Evolutionary conservation across 2,888 invertebrate species (phyloP).

Genomic region (Neuroscelio doddi): DNA sequence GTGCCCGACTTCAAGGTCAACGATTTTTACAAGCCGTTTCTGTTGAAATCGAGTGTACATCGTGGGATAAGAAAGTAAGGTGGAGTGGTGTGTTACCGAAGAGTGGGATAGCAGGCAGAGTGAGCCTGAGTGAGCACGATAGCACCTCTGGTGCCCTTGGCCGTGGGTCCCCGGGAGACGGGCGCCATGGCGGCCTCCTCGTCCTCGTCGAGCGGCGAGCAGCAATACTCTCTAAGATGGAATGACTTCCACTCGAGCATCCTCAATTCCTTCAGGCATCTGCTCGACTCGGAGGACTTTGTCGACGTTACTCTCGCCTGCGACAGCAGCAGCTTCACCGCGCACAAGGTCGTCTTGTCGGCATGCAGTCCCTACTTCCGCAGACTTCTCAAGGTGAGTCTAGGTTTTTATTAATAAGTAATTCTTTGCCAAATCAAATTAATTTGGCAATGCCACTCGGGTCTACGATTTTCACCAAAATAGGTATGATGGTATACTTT

Average conservation of each 20-base stretch:
- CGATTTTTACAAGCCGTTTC: not conserved
- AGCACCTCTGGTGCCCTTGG: constrained; percentile 72
- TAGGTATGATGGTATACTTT: no score
- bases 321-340: constrained; percentile 90
- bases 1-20: not conserved
- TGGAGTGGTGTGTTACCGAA: constrained; percentile 25
- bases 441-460: no score
- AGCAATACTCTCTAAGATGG: constrained; percentile 95
- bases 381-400: constrained; percentile 81
- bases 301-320: constrained; percentile 95
- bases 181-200: constrained; percentile 71
- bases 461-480: no score
- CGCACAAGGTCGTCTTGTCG: constrained; percentile 92
- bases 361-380: constrained; percentile 96
- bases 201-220: constrained; percentile 76
- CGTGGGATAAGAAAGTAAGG: not conserved
- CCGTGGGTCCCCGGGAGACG: constrained; percentile 72
- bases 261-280: constrained; percentile 89
- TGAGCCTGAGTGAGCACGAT: constrained; percentile 65
- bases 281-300: constrained; percentile 93
- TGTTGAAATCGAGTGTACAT: not conserved
- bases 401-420: no score
- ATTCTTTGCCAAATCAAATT: no score
- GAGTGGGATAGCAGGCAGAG: constrained; percentile 51
- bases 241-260: constrained; percentile 95